Conservation (phyloP, 2,888 invertebrate genomes). For the Netelia virgata region DNA sequence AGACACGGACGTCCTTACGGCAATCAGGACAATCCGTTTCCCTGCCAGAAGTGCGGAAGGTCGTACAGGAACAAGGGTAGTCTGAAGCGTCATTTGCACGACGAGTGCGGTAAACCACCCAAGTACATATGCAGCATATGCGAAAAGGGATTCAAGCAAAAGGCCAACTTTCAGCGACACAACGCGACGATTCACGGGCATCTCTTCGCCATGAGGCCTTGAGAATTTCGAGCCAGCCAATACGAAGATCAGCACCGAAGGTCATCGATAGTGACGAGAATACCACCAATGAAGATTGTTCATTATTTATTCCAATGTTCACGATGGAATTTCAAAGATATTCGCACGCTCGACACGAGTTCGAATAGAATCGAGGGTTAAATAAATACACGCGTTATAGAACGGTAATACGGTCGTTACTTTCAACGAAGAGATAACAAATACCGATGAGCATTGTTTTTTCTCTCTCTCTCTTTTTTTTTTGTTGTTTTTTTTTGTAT, state of each 20-base stretch:
- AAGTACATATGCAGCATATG: constrained; percentile 90
- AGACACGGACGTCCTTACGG: constrained; percentile 59
- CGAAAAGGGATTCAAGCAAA: constrained; percentile 89
- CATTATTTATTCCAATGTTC: background rate
- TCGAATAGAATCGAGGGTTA: constrained; percentile 43
- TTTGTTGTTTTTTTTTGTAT: no score
- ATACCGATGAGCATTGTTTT: background rate
- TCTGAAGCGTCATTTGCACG: constrained; percentile 91
- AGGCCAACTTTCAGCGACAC: constrained; percentile 84
- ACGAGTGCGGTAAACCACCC: constrained; percentile 91
- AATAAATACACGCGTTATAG: constrained; percentile 37
- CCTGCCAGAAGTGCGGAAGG: constrained; percentile 79
- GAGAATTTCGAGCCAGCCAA: constrained; percentile 7
- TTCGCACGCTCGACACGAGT: constrained; percentile 34
- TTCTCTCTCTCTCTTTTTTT: background rate
- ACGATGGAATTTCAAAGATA: constrained; percentile 25
- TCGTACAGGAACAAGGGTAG: constrained; percentile 88
- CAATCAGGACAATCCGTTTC: constrained; percentile 72
- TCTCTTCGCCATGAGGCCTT: constrained; percentile 61
- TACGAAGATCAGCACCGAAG: constrained; percentile 23
- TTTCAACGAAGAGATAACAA: background rate
- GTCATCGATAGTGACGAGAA: constrained; percentile 23
- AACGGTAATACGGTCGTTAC: constrained; percentile 18
- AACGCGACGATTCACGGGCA: constrained; percentile 78
- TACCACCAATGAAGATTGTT: constrained; percentile 43